phyloP scores from a whole-genome alignment of 35 echinoderm and acorn worm genomes.

The Apostichopus parvimensis region DNA sequence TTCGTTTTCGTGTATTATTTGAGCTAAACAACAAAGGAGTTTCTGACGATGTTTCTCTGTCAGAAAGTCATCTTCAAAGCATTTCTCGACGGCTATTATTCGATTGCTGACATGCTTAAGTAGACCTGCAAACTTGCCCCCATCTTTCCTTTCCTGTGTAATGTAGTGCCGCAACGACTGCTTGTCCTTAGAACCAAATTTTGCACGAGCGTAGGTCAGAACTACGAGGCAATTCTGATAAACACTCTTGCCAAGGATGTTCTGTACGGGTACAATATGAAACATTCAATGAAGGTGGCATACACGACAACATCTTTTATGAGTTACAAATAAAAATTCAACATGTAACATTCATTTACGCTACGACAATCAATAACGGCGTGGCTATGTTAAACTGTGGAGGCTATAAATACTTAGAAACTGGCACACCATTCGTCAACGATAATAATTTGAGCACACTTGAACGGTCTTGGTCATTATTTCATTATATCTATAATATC shows the following conservation, averaged over 20 bases:
- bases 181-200: background rate
- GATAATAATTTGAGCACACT: no score
- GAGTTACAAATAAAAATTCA: no score
- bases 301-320: background rate
- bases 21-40: background rate
- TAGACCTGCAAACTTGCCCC: background rate
- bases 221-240: slow-evolving; percentile 33
- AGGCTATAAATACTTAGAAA: no score
- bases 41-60: slow-evolving; percentile 16
- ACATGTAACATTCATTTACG: no score
- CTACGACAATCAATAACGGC: no score
- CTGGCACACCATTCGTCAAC: no score
- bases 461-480: no score
- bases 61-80: background rate
- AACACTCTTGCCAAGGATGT: slow-evolving; percentile 7
- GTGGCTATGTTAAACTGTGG: no score
- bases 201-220: background rate
- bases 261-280: background rate
- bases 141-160: background rate
- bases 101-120: background rate
- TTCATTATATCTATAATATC: background rate
- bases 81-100: slow-evolving; percentile 29
- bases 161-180: background rate
- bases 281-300: background rate
- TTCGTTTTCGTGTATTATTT: slow-evolving; percentile 4